A percentile compares a stretch with the other conserved stretches of the same genome.
phyloP scores from a whole-genome alignment of 1,140 invertebrate genomes.

The Adelges cooleyi region DNA sequence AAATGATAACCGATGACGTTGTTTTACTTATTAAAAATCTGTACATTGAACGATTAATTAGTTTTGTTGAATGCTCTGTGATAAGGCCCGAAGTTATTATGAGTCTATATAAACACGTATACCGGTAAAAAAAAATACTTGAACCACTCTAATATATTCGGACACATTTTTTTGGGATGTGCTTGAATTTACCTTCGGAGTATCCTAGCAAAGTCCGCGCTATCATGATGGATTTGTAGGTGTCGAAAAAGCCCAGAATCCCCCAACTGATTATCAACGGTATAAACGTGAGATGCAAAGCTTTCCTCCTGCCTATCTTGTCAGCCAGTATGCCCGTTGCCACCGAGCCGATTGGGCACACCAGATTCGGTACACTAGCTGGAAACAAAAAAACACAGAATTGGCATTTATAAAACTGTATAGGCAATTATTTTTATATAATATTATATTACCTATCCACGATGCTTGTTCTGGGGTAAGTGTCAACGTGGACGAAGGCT shows the following conservation, averaged over 20 bases:
- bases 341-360: slow-evolving; percentile 44
- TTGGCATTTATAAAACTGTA: background rate
- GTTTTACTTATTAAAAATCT: too few relatives aligned
- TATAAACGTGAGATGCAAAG: slow-evolving; percentile 56
- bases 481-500: background rate
- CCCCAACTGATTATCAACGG: slow-evolving; percentile 63
- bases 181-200: too few relatives aligned
- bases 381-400: background rate
- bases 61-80: too few relatives aligned
- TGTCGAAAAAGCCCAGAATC: background rate
- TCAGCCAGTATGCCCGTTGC: slow-evolving; percentile 54
- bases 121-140: too few relatives aligned
- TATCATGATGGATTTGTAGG: slow-evolving; percentile 30
- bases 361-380: background rate
- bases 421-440: background rate
- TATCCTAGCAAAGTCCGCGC: slow-evolving; percentile 32
- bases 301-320: slow-evolving; percentile 53
- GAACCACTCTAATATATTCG: too few relatives aligned
- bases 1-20: too few relatives aligned
- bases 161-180: too few relatives aligned
- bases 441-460: slow-evolving; percentile 8
- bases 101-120: too few relatives aligned
- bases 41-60: too few relatives aligned
- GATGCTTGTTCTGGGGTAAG: background rate
- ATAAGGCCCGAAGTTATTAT: too few relatives aligned